Evolutionary conservation across 2,113 vertebrate species (phyloP).

Genomic region (Chaetura pelagica): DNA sequence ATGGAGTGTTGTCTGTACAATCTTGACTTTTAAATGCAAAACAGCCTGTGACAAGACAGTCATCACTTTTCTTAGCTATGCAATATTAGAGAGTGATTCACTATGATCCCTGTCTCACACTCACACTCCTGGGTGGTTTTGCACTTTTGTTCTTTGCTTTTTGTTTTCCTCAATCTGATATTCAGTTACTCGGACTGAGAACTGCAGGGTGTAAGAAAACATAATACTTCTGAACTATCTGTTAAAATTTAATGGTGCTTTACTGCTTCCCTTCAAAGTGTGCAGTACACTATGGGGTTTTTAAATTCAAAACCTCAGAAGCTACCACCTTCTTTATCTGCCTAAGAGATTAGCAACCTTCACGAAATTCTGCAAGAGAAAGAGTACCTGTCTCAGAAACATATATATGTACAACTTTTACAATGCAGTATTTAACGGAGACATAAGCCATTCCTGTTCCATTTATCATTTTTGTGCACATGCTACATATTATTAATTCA

Average conservation of each 20-base stretch:
- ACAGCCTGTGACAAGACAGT: background rate
- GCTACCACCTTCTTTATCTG: background rate
- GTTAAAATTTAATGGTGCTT: constrained; percentile 31
- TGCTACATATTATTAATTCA: constrained; percentile 44
- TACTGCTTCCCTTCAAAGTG: background rate
- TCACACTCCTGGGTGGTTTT: background rate
- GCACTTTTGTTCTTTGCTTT: background rate
- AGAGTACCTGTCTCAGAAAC: constrained; percentile 12
- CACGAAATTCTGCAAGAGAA: constrained; percentile 2
- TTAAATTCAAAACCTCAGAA: constrained; percentile 14
- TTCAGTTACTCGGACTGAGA: background rate
- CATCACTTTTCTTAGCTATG: background rate
- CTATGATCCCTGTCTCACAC: background rate
- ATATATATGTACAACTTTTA: constrained; percentile 6
- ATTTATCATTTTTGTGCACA: constrained; percentile 49
- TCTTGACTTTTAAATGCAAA: constrained; percentile 9
- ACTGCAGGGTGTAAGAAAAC: background rate
- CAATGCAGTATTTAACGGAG: constrained; percentile 42
- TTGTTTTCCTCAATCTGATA: constrained; percentile 2
- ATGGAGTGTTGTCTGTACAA: background rate
- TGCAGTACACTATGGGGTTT: background rate
- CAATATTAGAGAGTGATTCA: background rate
- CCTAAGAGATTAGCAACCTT: background rate
- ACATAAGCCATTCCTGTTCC: constrained; percentile 44
- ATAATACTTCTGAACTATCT: background rate